Base-by-base conservation (phyloP, 2,888 invertebrate species). In the Dione juno region DNA sequence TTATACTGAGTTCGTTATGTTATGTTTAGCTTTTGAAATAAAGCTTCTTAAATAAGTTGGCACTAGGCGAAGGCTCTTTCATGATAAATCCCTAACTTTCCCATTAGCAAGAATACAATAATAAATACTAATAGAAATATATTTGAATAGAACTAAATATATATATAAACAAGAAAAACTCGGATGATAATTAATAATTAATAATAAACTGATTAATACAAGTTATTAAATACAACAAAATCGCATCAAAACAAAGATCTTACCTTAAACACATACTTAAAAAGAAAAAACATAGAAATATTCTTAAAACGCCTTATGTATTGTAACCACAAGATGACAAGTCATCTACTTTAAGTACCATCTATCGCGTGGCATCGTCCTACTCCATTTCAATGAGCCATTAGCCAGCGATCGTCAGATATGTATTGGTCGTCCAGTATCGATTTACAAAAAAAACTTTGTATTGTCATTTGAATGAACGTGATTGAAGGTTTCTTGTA, bases 371-470 rank as follows among this genome's bases (percentile, higher is more conserved):
- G 45, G 45, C 28, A 61, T 61, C 50, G 50, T 50, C 64, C 50
- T 40, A 19, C 16, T 64, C 52, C 37, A 50, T 64, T 64, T 64
- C 64, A 64, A 64, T 52, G 64, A 37, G 48, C 64, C 50, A 64
- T 64, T 64, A 64, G 37, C 48, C 14, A 40, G 9, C 50, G 37
- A 64, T 50, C 50, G 50, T 21, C 14, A 16, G 61, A 61, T 61
- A n/a, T n/a, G n/a, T n/a, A 61, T 61, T 45, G 61, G 35, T 45
- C 16, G 43, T 35, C 45, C 61, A 28, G 45, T 45, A 45, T 61
- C n/a, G 61, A 61, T 61, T 61, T 61, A 28, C 11, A 61, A 45
- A 37, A 35, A 57, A 57, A 57, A 57, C 57, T 10, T 40, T 40
- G 43, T n/a, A 45, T 61, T 61, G 45, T 45, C 45, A 40, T 57